Evolutionary conservation across 2,797 vertebrate genomes (phyloP).

Genomic region (Esox masquinongy): DNA sequence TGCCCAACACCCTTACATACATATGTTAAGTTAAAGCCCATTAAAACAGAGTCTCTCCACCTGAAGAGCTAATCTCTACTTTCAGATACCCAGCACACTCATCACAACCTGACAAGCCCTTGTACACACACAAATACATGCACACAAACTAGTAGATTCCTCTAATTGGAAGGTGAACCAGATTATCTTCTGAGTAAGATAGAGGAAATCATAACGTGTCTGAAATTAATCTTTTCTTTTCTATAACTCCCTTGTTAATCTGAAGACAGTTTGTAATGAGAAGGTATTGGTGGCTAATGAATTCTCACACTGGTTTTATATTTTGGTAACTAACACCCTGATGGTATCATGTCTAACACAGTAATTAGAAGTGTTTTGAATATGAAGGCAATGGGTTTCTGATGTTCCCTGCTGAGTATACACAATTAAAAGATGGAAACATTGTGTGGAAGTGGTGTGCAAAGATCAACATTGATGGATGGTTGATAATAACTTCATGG

Average conservation of each 20-base stretch:
- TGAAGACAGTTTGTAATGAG: slow-evolving; percentile 19
- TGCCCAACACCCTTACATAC: too few relatives aligned
- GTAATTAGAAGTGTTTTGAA: slow-evolving; percentile 13
- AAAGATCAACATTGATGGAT: background rate
- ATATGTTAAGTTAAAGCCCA: too few relatives aligned
- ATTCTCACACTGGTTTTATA: slow-evolving; percentile 26
- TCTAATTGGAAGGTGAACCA: slow-evolving; percentile 26
- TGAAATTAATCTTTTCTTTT: slow-evolving; percentile 32
- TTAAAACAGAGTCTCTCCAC: background rate
- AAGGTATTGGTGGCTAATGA: slow-evolving; percentile 26
- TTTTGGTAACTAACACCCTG: slow-evolving; percentile 8
- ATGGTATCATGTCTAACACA: background rate
- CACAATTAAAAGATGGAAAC: background rate
- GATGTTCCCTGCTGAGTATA: background rate
- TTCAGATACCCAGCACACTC: background rate
- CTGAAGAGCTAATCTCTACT: background rate
- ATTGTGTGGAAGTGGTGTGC: background rate
- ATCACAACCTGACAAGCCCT: slow-evolving; percentile 2
- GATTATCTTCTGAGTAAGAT: slow-evolving; percentile 38
- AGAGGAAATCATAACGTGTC: slow-evolving; percentile 44
- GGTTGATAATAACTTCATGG: background rate
- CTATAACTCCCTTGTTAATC: slow-evolving; percentile 39
- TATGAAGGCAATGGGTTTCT: background rate
- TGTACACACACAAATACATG: too few relatives aligned
- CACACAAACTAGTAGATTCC: too few relatives aligned